Evolutionary conservation across 2,888 invertebrate genomes (phyloP), one percentile per base, ranked within the genome.

Genomic region (Dynastes grantii): DNA sequence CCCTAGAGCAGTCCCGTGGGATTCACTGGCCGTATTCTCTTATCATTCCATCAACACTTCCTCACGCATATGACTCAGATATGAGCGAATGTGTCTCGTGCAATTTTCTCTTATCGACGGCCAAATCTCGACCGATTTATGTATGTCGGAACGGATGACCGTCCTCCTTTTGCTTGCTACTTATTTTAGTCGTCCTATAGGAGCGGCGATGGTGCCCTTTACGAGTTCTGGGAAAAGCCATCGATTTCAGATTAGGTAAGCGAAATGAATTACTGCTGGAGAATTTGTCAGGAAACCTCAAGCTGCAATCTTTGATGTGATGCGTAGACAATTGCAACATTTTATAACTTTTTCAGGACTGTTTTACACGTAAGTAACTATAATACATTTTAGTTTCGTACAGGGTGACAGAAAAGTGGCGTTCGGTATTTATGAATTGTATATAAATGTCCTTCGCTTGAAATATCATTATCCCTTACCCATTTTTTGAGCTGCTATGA

Each of bases 11-110:
- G 78, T 81, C 79, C 78, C 82, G 79, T 71, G 80, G 80, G 75
- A 77, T 76, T 53, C 78, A 13, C 37, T 68, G 73, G 65, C 70
- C 77, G 77, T 76, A 71, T 76, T 76, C 80, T 80, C 84, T 84
- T 84, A 84, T 84, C 84, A 79, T 71, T 80, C 81, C 81, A 84
- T 84, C 84, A 81, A 83, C 83, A 83, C 81, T 84, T 84, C 83
- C 82, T 82, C 84, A 82, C 81, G 83, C 83, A 82, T 83, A 82
- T 82, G 81, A 83, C 83, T 81, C 82, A 82, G 83, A 83, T 83
- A 83, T 83, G 79, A 77, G 67, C 77, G 79, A 79, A 75, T 79
- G 76, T 77, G 77, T 65, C 75, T 73, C 63, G 73, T 71, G 67
- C 75, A 75, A 77, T 77, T 77, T 75, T 61, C 61, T 75, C 37